Base-by-base conservation (phyloP, 2,113 vertebrate species). In the Ciconia maguari region DNA sequence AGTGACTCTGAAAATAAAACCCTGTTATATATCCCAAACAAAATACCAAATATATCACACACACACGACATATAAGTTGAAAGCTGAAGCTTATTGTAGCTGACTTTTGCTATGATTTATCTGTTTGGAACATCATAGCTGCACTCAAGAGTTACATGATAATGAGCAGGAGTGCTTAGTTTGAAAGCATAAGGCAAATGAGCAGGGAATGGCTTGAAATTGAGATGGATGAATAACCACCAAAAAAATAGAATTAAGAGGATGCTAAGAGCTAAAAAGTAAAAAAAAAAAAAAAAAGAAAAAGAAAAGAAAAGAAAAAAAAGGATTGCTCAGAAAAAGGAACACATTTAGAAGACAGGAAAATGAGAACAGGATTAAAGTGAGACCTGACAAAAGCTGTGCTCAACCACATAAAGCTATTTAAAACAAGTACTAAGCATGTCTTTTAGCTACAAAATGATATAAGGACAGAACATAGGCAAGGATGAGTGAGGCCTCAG, bases 1-100 rank as follows among this genome's bases (percentile, higher is more conserved):
- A 74, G 8, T 25, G 13, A 66, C 11, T 69, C 27, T 48, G 51
- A 55, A 92, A 92, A 69, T 14, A 61, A 80, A 49, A 7, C 11
- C 9, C 15, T 36, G 3, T 11, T 80, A 51, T 38, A 38, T 57
- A 61, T 46, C 17, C 26, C 18, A 19, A 25, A 68, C 4, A 49
- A 70, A 83, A 49, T n/a, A n/a, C 3, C 12, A 1, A 91, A 21
- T 1, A 4, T 32, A 32, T 60, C 6, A 10, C 17, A 51, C 36
- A 49, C 15, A 57, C 4, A 27, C 0, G 3, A 1, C 7, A 1
- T 22, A 1, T 15, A 57, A 52, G 2, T 61, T 27, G 18, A 69
- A 93, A 78, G 6, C 20, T 96, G 87, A 74, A 64, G 22, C 29
- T 62, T 91, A 24, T 36, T 72, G 17, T 57, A 58, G 19, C 9